These are phyloP conservation scores for Silurus lanzhouensis DNA, from an alignment of 2,797 vertebrate species.

Conservation along the genomic window DNA sequence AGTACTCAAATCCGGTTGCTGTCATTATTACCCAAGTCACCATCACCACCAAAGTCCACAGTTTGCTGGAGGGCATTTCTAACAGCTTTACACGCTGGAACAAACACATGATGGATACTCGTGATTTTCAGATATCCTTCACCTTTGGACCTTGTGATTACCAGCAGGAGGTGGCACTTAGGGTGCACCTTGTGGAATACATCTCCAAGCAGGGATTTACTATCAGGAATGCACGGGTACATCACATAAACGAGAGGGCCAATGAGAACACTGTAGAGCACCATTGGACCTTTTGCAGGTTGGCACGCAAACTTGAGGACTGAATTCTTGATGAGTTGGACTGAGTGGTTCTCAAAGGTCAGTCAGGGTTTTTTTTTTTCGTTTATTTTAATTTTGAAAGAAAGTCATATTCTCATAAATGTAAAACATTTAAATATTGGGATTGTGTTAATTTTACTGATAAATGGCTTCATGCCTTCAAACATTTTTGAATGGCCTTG, in stretches of 20 bases:
- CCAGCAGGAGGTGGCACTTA: conserved; percentile 94
- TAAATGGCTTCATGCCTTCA: background rate
- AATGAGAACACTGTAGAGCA: conserved; percentile 99
- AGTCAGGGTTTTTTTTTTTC: background rate
- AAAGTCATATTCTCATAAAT: too few relatives aligned
- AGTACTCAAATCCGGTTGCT: conserved; percentile 96
- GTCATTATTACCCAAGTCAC: conserved; percentile 98
- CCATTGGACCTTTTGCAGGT: conserved; percentile 97
- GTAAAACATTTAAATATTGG: too few relatives aligned
- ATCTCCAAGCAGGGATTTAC: conserved; percentile 97
- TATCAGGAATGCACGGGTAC: conserved; percentile 93
- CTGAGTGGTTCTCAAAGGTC: background rate
- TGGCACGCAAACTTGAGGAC: conserved; percentile 94
- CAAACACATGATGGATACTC: conserved; percentile 99
- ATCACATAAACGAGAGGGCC: conserved; percentile 98
- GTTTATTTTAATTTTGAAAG: too few relatives aligned
- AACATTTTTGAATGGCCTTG: background rate
- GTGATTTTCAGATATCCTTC: conserved; percentile 98
- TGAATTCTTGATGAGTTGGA: conserved; percentile 60
- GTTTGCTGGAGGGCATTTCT: conserved; percentile 91
- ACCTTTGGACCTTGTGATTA: conserved; percentile 98
- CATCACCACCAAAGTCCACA: conserved; percentile 93
- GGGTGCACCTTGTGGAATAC: conserved; percentile 97
- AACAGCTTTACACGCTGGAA: conserved; percentile 99
- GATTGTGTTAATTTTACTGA: background rate